Conservation (phyloP, 1,140 invertebrate genomes). For the Drosophila mayri region DNA sequence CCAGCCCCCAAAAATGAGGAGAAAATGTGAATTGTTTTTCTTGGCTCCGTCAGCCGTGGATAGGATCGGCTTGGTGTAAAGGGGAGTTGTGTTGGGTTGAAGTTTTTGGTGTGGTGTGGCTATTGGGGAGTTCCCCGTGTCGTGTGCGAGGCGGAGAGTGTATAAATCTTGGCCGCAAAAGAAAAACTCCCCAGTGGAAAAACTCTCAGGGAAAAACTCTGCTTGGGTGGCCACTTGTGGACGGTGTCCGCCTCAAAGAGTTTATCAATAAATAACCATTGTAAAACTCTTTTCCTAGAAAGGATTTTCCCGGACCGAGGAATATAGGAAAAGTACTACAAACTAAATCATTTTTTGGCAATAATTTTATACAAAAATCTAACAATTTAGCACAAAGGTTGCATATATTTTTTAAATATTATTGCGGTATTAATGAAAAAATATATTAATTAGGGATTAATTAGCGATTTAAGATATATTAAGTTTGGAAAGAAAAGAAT, state of each 20-base stretch:
- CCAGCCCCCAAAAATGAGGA: slow-evolving; percentile 45
- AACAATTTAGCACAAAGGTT: too few species aligned
- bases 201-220: neutral
- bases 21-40: slow-evolving; percentile 54
- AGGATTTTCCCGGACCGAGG: neutral
- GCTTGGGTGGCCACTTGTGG: slow-evolving; percentile 33
- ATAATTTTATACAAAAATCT: neutral
- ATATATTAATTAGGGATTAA: too few species aligned
- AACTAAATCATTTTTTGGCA: neutral
- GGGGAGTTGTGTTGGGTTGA: neutral
- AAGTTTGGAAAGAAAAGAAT: too few species aligned
- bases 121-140: slow-evolving; percentile 2
- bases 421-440: too few species aligned
- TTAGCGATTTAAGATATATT: too few species aligned
- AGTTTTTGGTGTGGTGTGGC: neutral
- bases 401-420: too few species aligned
- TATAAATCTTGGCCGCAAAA: slow-evolving; percentile 29
- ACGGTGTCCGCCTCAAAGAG: slow-evolving; percentile 9
- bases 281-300: slow-evolving; percentile 14
- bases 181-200: neutral
- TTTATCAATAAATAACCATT: slow-evolving; percentile 43
- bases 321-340: neutral
- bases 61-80: neutral
- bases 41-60: slow-evolving; percentile 14
- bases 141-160: slow-evolving; percentile 3